phyloP scores from a whole-genome alignment of 2,113 vertebrate genomes.

The Aegotheles bennettii region DNA sequence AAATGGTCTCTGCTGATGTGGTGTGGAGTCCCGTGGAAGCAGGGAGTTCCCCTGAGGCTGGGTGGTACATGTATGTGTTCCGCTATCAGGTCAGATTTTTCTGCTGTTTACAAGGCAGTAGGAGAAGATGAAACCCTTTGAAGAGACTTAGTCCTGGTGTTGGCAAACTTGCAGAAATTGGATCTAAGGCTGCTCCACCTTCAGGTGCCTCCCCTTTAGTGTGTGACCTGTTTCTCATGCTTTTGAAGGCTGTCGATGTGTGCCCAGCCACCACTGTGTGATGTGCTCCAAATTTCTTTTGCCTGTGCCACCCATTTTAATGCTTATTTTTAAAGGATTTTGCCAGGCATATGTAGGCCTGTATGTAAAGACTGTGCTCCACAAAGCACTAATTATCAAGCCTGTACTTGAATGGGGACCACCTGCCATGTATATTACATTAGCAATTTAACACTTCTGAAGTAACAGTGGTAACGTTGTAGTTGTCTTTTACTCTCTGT shows the following conservation, averaged over 20 bases:
- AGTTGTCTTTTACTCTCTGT: background rate
- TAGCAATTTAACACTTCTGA: background rate
- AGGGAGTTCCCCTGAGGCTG: background rate
- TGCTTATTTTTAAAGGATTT: background rate
- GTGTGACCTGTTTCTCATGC: accelerated
- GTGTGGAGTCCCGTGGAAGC: accelerated
- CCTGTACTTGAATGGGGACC: background rate
- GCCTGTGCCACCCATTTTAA: background rate
- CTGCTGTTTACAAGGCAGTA: background rate
- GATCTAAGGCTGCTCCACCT: background rate
- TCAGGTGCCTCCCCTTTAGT: background rate
- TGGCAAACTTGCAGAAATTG: background rate
- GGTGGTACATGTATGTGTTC: accelerated
- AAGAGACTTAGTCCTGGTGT: background rate
- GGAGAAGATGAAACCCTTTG: background rate
- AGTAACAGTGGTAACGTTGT: background rate
- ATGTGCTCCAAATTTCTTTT: background rate
- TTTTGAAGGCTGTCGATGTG: background rate
- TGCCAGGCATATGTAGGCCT: background rate
- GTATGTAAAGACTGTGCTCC: background rate
- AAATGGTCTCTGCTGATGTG: background rate
- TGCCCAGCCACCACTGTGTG: background rate
- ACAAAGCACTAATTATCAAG: background rate
- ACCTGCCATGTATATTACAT: background rate
- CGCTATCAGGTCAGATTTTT: background rate